Evolutionary conservation across 2,797 vertebrate species (phyloP).

Genomic region (Sebastiscus tertius): DNA sequence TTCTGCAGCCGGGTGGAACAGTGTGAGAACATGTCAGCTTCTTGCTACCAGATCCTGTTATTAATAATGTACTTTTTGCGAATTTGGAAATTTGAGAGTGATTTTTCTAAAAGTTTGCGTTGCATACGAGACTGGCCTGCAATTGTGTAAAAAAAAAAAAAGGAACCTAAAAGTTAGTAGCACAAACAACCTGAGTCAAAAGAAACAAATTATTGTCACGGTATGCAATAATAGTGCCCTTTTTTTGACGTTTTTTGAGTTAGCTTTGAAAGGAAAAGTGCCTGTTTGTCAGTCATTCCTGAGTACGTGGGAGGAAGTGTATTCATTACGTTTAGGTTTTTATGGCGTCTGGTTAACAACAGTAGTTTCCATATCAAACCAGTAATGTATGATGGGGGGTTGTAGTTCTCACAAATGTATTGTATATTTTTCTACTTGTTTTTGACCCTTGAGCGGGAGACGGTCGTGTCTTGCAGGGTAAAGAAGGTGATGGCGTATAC

Average conservation of each 20-base stretch:
- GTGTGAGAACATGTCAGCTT: conserved; percentile 24
- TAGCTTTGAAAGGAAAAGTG: conserved; percentile 79
- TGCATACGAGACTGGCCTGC: conserved; percentile 54
- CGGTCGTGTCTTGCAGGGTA: conserved; percentile 53
- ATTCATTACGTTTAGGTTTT: conserved; percentile 39
- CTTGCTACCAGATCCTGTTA: conserved; percentile 42
- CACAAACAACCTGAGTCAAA: conserved; percentile 47
- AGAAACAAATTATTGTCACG: conserved; percentile 43
- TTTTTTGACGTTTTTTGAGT: conserved; percentile 48
- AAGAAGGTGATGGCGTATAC: conserved; percentile 33
- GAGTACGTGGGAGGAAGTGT: conserved; percentile 50
- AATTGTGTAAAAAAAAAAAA: conserved; percentile 36
- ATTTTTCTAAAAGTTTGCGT: conserved; percentile 23
- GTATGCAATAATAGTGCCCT: conserved; percentile 78
- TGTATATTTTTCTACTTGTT: conserved; percentile 83
- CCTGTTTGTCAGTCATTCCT: conserved; percentile 82
- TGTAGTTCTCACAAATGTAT: conserved; percentile 74
- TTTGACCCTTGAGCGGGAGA: conserved; percentile 52
- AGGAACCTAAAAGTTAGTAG: conserved; percentile 31
- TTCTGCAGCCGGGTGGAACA: conserved; percentile 22
- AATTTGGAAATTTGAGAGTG: conserved; percentile 24
- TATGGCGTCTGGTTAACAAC: conserved; percentile 53
- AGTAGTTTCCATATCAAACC: conserved; percentile 56
- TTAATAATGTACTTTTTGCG: conserved; percentile 51
- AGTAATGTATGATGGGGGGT: conserved; percentile 50